Evolutionary conservation across 2,888 invertebrate genomes (phyloP).

Genomic region (Aphodius granarius): DNA sequence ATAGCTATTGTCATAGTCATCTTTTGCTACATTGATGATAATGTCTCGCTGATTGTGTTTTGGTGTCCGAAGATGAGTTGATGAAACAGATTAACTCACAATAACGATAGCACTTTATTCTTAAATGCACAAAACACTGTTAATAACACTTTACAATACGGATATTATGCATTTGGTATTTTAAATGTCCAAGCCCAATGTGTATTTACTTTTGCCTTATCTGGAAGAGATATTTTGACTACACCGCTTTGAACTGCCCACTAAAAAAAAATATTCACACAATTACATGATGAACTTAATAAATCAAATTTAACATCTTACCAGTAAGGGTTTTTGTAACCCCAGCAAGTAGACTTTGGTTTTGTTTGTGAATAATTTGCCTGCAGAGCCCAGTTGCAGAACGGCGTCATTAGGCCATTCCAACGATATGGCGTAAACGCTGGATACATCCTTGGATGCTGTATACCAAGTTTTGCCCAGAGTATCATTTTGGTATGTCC

Average conservation of each 20-base stretch:
- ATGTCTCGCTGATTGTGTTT: too few species aligned
- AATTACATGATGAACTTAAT: neutral
- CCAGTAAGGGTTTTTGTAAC: conserved; percentile 44
- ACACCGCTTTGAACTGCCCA: conserved; percentile 50
- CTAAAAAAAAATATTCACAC: conserved; percentile 52
- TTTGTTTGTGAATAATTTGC: conserved; percentile 35
- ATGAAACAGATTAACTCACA: neutral
- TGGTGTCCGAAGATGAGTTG: too few species aligned
- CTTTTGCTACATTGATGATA: too few species aligned
- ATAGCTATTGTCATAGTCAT: too few species aligned
- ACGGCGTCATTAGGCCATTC: conserved; percentile 66
- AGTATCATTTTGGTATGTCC: conserved; percentile 81
- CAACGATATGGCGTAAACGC: conserved; percentile 69
- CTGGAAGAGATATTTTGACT: conserved; percentile 41
- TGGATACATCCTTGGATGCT: conserved; percentile 31
- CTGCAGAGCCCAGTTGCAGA: conserved; percentile 56
- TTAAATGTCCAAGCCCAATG: conserved; percentile 25
- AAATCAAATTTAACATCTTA: conserved; percentile 23
- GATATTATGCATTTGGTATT: conserved; percentile 18
- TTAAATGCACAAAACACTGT: neutral
- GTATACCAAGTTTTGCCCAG: conserved; percentile 76
- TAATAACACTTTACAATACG: neutral
- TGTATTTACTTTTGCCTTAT: conserved; percentile 15
- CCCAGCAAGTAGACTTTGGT: conserved; percentile 58
- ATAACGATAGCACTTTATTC: neutral